Evolutionary conservation across 2,888 invertebrate genomes (phyloP).

Genomic region (Pristionchus fissidentatus): DNA sequence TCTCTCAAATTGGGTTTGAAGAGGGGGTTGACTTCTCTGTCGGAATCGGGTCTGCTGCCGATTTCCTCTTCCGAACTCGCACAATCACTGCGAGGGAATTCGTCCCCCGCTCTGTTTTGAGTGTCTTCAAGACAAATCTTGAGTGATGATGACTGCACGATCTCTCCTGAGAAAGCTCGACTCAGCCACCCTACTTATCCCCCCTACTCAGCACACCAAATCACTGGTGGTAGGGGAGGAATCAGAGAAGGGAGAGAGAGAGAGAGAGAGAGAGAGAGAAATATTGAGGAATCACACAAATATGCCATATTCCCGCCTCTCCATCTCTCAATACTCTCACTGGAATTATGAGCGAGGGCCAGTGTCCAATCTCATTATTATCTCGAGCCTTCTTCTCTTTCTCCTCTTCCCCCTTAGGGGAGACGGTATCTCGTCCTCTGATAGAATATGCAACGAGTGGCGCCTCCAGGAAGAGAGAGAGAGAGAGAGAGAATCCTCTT

Average conservation of each 20-base stretch:
- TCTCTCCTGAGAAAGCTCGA: slow-evolving; percentile 12
- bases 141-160: neutral
- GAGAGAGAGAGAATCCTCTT: neutral
- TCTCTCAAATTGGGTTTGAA: slow-evolving; percentile 66
- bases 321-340: slow-evolving; percentile 8
- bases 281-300: too few species aligned
- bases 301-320: too few species aligned
- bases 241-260: slow-evolving; percentile 6
- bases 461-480: slow-evolving; percentile 8
- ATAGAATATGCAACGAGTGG: slow-evolving; percentile 39
- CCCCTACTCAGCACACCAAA: neutral
- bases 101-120: slow-evolving; percentile 1
- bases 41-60: neutral
- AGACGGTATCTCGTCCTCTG: slow-evolving; percentile 19
- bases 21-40: slow-evolving; percentile 55
- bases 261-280: neutral
- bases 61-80: neutral
- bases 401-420: too few species aligned
- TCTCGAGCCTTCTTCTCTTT: too few species aligned
- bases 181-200: slow-evolving; percentile 28
- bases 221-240: slow-evolving; percentile 21
- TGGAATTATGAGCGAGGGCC: too few species aligned
- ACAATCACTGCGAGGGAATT: neutral
- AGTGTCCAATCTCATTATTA: slow-evolving; percentile 39
- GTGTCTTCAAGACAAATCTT: too few species aligned